Evolutionary conservation across 1,140 invertebrate species (phyloP).

Genomic region (Periplaneta americana): DNA sequence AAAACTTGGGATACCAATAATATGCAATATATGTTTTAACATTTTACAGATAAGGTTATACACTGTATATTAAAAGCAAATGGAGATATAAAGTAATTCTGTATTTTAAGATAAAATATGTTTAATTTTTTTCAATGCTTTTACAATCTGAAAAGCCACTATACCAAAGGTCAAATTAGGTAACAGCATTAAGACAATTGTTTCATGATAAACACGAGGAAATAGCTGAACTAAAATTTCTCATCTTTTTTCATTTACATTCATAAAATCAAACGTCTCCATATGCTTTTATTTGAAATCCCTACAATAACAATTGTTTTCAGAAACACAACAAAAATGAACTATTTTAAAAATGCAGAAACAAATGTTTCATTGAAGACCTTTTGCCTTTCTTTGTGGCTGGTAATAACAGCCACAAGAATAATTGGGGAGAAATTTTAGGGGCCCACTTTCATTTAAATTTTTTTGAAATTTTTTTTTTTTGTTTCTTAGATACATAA

Average conservation of each 20-base stretch:
- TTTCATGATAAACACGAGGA: background rate
- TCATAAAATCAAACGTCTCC: background rate
- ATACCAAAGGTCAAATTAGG: background rate
- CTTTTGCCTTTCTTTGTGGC: background rate
- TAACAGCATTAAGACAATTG: background rate
- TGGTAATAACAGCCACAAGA: background rate
- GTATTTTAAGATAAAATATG: background rate
- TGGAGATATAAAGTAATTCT: background rate
- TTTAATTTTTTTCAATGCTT: background rate
- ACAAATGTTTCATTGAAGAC: background rate
- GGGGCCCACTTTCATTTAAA: background rate
- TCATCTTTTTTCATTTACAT: background rate
- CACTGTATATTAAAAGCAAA: background rate
- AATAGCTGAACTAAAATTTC: background rate
- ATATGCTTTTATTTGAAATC: background rate
- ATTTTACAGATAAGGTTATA: background rate
- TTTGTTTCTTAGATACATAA: background rate
- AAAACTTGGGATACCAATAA: background rate
- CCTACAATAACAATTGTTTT: background rate
- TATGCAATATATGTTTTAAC: background rate
- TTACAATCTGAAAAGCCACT: background rate
- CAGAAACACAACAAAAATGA: background rate
- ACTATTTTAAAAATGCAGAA: background rate
- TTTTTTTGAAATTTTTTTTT: background rate
- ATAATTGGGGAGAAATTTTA: background rate